phyloP scores from a whole-genome alignment of 2,113 vertebrate species.

The Grammomys surdaster region DNA sequence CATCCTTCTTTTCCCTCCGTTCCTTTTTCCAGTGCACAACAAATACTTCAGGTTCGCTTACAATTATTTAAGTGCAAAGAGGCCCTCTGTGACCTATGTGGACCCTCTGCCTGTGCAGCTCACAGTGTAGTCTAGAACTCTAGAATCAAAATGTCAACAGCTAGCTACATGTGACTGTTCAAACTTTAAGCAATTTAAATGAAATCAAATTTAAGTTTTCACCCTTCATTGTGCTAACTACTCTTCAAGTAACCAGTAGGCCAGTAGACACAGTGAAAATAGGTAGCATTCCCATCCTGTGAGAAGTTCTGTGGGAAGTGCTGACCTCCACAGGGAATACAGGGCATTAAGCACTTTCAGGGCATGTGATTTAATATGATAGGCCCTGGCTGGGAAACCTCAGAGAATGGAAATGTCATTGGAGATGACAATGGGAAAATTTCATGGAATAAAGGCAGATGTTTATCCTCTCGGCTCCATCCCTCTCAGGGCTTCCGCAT shows the following conservation, averaged over 20 bases:
- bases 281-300: background rate
- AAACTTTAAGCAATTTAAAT: conserved; percentile 2
- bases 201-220: background rate
- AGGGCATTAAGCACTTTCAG: background rate
- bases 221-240: background rate
- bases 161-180: background rate
- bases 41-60: background rate
- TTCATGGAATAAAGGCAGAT: conserved; percentile 15
- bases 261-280: background rate
- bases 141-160: background rate
- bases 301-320: background rate
- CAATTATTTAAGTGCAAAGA: background rate
- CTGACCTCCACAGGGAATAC: background rate
- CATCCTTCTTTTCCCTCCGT: background rate
- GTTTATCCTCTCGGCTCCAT: background rate
- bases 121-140: background rate
- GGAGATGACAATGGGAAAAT: conserved; percentile 5
- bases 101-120: background rate
- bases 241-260: background rate
- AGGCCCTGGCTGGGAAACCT: background rate
- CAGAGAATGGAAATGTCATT: background rate
- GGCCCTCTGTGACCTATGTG: background rate
- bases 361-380: background rate
- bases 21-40: background rate
- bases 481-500: conserved; percentile 15